Conservation (phyloP, 2,888 invertebrate genomes). For the Drosophila bunnanda region DNA sequence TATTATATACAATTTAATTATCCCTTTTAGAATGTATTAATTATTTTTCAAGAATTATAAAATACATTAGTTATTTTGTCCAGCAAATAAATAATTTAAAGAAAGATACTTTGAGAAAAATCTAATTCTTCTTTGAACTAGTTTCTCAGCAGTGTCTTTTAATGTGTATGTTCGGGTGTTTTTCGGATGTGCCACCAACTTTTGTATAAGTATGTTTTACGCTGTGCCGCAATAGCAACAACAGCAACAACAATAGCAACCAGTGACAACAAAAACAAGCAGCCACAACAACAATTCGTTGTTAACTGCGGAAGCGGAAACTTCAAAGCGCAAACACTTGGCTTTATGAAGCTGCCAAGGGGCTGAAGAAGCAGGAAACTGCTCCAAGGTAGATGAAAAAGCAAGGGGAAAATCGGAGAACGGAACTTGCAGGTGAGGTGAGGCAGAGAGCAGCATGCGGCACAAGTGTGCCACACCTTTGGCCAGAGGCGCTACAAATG, state of each 20-base stretch:
- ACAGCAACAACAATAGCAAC: constrained; percentile 29
- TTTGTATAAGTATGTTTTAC: constrained; percentile 70
- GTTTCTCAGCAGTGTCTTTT: neutral
- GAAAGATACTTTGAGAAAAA: too few species aligned
- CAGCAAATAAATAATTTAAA: neutral
- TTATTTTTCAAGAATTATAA: neutral
- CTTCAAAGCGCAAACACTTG: constrained; percentile 76
- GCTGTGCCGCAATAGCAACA: constrained; percentile 48
- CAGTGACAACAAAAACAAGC: constrained; percentile 20
- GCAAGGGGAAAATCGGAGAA: neutral
- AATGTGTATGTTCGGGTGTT: constrained; percentile 18
- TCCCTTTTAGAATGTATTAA: too few species aligned
- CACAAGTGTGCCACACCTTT: constrained; percentile 24
- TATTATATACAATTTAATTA: too few species aligned
- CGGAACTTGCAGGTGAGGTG: constrained; percentile 9
- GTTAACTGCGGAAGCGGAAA: constrained; percentile 73
- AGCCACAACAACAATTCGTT: constrained; percentile 59
- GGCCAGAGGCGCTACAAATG: constrained; percentile 13
- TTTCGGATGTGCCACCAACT: constrained; percentile 71
- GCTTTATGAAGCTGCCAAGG: constrained; percentile 66
- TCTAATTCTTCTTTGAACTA: neutral
- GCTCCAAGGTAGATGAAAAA: constrained; percentile 22
- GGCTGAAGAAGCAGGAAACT: constrained; percentile 15
- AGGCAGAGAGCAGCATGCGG: constrained; percentile 8
- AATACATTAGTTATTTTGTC: too few species aligned